Evolutionary conservation across 1,140 invertebrate species (phyloP), one percentile per base, ranked within the genome.

Genomic region (Spodoptera frugiperda): DNA sequence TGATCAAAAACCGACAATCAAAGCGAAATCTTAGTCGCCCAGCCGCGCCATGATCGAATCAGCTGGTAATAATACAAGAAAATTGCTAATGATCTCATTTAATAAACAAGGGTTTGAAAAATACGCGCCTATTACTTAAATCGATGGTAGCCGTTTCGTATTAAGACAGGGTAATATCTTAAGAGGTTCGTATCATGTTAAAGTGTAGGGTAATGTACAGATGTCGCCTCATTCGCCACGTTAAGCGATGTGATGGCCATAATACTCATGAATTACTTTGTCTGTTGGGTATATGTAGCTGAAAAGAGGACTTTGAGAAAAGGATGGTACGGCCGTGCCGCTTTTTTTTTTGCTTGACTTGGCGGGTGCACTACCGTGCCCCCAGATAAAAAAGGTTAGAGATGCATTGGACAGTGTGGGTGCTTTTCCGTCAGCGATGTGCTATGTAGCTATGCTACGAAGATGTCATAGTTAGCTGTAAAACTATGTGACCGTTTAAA

Each of bases 31-130:
- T 82, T 84, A 84, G 48, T n/a, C 44, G 25, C 12, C 57, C 70
- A 68, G 17, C 17, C 67, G 19, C 19, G 11, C 54, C 65, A 59
- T 72, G 74, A 79, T 78, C 48, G 77, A 78, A 78, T 77, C 72
- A 76, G 21, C 72, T 76, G 74, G 76, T 81, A 78, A 77, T 79
- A 78, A 78, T 79, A 80, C 78, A 83, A 78, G 82, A 81, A 83
- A 81, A 85, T 80, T 76, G 67, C 83, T 81, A 82, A 83, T 82
- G 78, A 81, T 67, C 79, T 67, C 83, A 78, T 84, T 84, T 82
- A 81, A 82, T 82, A 84, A 84, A 84, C 79, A 81, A 84, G 76
- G 65, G 53, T 65, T 77, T 80, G 73, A 84, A 79, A 84, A 81
- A 80, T 84, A 81, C 49, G 33, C 74, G 25, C 49, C 46, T 44